phyloP scores from a whole-genome alignment of 1,140 invertebrate species.

The Calephelis nemesis region DNA sequence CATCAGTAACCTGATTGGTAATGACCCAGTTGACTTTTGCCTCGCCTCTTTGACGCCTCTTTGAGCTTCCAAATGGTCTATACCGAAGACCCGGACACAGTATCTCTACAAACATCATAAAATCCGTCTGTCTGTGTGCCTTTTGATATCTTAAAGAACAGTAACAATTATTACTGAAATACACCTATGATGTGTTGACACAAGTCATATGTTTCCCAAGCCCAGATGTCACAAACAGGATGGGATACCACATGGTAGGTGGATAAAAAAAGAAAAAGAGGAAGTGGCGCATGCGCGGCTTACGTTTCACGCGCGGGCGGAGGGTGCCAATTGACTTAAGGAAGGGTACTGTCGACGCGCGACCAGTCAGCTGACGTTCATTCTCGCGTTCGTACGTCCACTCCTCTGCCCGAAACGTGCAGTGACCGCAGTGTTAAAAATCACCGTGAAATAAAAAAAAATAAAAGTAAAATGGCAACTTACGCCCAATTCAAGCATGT shows the following conservation, averaged over 20 bases:
- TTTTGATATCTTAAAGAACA: no score
- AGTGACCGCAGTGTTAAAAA: slow-evolving; percentile 59
- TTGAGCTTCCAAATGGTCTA: no score
- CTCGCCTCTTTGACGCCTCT: no score
- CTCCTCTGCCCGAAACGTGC: slow-evolving; percentile 45
- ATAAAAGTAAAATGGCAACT: slow-evolving; percentile 80
- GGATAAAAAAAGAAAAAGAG: slow-evolving; percentile 36
- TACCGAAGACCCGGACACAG: no score
- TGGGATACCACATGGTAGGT: slow-evolving; percentile 40
- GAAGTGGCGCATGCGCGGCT: slow-evolving; percentile 67
- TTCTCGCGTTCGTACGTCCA: slow-evolving; percentile 44
- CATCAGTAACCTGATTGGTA: no score
- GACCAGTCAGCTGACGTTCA: slow-evolving; percentile 72
- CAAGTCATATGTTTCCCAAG: slow-evolving; percentile 49
- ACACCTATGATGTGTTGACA: slow-evolving; percentile 50
- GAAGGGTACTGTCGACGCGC: slow-evolving; percentile 65
- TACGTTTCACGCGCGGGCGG: slow-evolving; percentile 65
- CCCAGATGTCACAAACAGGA: slow-evolving; percentile 50
- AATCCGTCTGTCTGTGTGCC: no score
- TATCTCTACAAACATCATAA: no score
- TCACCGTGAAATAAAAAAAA: slow-evolving; percentile 45
- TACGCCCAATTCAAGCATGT: slow-evolving; percentile 86
- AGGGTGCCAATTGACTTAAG: slow-evolving; percentile 74
- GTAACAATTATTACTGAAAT: no score
- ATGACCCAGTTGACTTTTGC: no score